phyloP scores from a whole-genome alignment of 2,888 invertebrate genomes.

The Orthosia cruda region DNA sequence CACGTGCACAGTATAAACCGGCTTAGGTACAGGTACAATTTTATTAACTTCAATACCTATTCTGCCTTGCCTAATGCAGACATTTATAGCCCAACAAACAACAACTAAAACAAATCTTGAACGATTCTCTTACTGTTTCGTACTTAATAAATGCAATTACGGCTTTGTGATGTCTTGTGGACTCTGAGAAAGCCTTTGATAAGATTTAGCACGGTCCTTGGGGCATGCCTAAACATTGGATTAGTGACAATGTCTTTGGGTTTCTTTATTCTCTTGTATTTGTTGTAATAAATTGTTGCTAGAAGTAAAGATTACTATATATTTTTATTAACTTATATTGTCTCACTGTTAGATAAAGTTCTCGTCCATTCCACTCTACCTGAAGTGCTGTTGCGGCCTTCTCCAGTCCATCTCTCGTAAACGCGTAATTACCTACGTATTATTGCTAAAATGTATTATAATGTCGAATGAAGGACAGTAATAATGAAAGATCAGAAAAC shows the following conservation, averaged over 20 bases:
- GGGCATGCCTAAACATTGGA: conserved; percentile 19
- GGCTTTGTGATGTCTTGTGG: conserved; percentile 25
- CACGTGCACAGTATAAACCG: neutral
- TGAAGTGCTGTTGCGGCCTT: neutral
- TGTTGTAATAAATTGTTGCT: neutral
- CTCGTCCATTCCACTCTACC: neutral
- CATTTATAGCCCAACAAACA: conserved; percentile 16
- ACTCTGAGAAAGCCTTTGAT: conserved; percentile 31
- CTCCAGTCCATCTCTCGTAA: neutral
- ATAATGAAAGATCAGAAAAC: neutral
- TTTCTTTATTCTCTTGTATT: conserved; percentile 5
- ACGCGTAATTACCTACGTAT: neutral
- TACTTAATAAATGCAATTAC: conserved; percentile 51
- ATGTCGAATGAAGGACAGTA: conserved; percentile 25
- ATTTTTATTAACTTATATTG: neutral
- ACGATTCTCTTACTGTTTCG: conserved; percentile 38
- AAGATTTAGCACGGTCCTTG: conserved; percentile 27
- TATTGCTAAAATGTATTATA: neutral
- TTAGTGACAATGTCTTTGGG: conserved; percentile 17
- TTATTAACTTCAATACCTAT: conserved; percentile 1
- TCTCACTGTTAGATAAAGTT: neutral
- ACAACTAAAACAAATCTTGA: conserved; percentile 36
- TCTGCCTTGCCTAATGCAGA: conserved; percentile 27
- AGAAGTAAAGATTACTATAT: neutral
- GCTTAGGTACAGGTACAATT: neutral